phyloP scores from a whole-genome alignment of 2,888 invertebrate genomes.

The Amphipyra berbera region DNA sequence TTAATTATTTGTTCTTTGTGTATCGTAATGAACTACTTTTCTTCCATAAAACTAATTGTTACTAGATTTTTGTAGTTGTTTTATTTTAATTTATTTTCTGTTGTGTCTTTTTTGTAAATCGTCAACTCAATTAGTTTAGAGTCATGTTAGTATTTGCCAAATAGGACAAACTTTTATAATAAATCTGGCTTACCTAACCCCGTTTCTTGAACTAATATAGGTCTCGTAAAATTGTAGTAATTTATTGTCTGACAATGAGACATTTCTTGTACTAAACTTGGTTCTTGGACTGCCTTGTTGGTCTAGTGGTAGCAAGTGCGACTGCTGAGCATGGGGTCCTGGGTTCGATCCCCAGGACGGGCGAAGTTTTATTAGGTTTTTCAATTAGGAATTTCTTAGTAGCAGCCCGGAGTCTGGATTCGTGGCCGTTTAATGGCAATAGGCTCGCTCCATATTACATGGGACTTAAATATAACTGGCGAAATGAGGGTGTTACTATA shows the following conservation, averaged over 20 bases:
- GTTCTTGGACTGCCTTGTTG: too few species aligned
- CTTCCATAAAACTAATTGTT: slow-evolving; percentile 26
- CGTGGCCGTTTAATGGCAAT: too few species aligned
- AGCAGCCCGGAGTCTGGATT: too few species aligned
- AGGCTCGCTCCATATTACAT: too few species aligned
- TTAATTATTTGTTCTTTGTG: slow-evolving; percentile 48
- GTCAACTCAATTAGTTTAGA: not conserved
- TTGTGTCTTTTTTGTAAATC: slow-evolving; percentile 11
- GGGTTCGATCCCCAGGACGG: too few species aligned
- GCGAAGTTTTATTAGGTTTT: too few species aligned
- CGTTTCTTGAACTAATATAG: slow-evolving; percentile 5
- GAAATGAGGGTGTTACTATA: too few species aligned
- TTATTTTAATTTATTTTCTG: not conserved
- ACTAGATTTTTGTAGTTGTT: slow-evolving; percentile 9
- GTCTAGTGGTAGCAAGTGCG: too few species aligned
- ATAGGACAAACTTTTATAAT: slow-evolving; percentile 23
- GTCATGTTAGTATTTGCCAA: slow-evolving; percentile 19
- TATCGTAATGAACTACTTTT: slow-evolving; percentile 21
- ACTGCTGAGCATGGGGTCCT: too few species aligned
- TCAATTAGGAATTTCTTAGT: too few species aligned
- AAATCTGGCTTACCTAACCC: slow-evolving; percentile 16
- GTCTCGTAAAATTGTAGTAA: not conserved
- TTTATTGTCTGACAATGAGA: not conserved
- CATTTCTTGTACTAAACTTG: too few species aligned
- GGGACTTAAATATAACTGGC: too few species aligned